A percentile compares a stretch with the other conserved stretches of the same genome.
Conservation (phyloP, 2,797 vertebrate species). For the Oreochromis mossambicus region DNA sequence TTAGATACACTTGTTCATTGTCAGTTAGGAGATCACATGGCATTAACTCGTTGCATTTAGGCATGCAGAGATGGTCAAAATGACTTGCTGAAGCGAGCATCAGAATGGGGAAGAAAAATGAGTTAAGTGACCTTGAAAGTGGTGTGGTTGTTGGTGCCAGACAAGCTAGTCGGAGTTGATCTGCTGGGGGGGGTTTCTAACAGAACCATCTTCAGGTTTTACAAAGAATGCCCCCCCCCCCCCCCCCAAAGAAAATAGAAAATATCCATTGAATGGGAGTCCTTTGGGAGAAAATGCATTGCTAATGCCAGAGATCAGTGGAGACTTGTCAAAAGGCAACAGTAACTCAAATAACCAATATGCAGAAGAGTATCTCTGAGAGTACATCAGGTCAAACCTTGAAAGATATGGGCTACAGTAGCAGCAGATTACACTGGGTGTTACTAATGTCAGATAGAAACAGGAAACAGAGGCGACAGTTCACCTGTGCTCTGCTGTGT, state of each 20-base stretch:
- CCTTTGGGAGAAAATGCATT: neutral
- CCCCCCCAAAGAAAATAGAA: neutral
- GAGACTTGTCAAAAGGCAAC: neutral
- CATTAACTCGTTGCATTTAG: neutral
- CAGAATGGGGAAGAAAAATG: neutral
- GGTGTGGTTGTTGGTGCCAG: neutral
- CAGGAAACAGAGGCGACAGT: neutral
- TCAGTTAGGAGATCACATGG: neutral
- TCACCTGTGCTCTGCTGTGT: neutral
- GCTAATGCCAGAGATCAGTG: neutral
- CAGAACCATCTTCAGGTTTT: neutral
- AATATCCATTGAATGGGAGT: neutral
- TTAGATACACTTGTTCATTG: neutral
- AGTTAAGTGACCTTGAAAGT: neutral
- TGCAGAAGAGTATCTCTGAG: neutral
- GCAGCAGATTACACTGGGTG: neutral
- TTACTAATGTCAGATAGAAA: neutral
- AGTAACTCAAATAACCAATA: neutral
- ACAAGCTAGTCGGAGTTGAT: neutral
- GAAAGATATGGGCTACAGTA: neutral
- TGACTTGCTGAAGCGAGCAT: rapidly evolving
- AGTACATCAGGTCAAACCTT: neutral
- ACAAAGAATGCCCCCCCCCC: neutral
- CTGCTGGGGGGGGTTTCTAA: rapidly evolving
- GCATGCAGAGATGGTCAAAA: neutral